phyloP scores from a whole-genome alignment of 1,140 invertebrate species.

The Eciton burchellii region DNA sequence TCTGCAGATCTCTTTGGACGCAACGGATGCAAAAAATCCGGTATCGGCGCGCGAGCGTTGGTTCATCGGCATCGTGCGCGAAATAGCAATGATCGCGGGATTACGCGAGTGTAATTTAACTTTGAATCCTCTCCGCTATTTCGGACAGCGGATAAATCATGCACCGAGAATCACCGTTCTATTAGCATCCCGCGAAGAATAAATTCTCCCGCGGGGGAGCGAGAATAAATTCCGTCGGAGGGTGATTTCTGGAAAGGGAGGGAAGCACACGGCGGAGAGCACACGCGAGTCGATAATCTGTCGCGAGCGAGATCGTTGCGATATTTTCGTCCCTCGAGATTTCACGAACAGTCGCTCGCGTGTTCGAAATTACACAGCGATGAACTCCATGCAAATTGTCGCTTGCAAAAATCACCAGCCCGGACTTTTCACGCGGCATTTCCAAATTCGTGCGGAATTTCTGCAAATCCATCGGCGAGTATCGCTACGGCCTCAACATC shows the following conservation, averaged over 20 bases:
- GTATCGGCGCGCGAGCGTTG: not conserved
- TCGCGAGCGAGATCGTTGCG: not conserved
- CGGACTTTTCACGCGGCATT: not conserved
- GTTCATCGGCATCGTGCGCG: not conserved
- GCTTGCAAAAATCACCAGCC: not conserved
- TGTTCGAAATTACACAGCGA: not conserved
- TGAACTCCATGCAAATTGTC: conserved; percentile 1
- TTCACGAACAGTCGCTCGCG: not conserved
- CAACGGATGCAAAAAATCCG: not conserved
- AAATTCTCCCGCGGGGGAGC: conserved; percentile 1
- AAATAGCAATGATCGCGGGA: not conserved
- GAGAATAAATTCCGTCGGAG: conserved; percentile 16
- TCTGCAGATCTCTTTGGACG: not conserved
- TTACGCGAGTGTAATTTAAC: conserved; percentile 4
- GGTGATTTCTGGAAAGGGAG: not conserved
- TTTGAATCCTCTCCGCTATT: conserved; percentile 37
- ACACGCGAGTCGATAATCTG: not conserved
- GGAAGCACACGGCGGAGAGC: not conserved
- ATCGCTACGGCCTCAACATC: not conserved
- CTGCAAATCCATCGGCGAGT: not conserved
- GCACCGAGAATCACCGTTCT: conserved; percentile 21
- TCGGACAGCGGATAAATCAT: conserved; percentile 27
- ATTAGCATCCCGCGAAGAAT: conserved; percentile 3
- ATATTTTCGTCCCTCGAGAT: not conserved
- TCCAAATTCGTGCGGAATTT: not conserved